Percentiles rank a stretch among this genome's conserved stretches.
Evolutionary conservation across 2,888 invertebrate genomes (phyloP).

Genomic region (Drosophila conformis): DNA sequence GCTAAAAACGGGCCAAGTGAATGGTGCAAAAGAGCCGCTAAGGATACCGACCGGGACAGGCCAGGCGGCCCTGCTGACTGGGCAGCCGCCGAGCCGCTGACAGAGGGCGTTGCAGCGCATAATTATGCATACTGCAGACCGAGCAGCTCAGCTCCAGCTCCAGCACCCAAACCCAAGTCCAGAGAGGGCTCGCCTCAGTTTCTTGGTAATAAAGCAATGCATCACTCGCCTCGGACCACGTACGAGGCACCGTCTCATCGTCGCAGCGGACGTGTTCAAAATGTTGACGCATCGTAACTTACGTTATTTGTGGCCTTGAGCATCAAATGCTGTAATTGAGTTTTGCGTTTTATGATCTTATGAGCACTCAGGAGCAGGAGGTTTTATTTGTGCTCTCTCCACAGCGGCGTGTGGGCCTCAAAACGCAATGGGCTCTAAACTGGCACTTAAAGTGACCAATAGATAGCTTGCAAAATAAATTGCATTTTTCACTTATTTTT

Average conservation of each 20-base stretch:
- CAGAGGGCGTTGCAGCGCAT: constrained; percentile 82
- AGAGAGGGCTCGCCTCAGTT: constrained; percentile 44
- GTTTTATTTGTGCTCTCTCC: constrained; percentile 64
- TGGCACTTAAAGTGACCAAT: constrained; percentile 54
- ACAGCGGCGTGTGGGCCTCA: constrained; percentile 45
- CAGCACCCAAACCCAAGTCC: constrained; percentile 1
- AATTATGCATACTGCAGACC: constrained; percentile 74
- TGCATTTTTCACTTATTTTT: constrained; percentile 45
- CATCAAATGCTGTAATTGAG: constrained; percentile 79
- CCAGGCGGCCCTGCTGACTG: constrained; percentile 50
- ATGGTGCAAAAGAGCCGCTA: constrained; percentile 48
- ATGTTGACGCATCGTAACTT: constrained; percentile 80
- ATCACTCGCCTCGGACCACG: constrained; percentile 58
- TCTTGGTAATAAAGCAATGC: constrained; percentile 81
- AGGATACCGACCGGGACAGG: constrained; percentile 34
- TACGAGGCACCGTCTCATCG: constrained; percentile 16
- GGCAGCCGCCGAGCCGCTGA: constrained; percentile 66
- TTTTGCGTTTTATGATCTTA: constrained; percentile 76
- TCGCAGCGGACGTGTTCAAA: constrained; percentile 42
- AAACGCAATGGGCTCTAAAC: constrained; percentile 39
- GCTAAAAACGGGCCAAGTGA: constrained; percentile 51
- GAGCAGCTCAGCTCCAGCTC: constrained; percentile 1
- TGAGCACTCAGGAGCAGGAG: constrained; percentile 30
- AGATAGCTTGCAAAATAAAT: constrained; percentile 44
- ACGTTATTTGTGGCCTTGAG: constrained; percentile 79